Conservation (phyloP, 1,140 invertebrate species). For the Ganaspis sp. region DNA sequence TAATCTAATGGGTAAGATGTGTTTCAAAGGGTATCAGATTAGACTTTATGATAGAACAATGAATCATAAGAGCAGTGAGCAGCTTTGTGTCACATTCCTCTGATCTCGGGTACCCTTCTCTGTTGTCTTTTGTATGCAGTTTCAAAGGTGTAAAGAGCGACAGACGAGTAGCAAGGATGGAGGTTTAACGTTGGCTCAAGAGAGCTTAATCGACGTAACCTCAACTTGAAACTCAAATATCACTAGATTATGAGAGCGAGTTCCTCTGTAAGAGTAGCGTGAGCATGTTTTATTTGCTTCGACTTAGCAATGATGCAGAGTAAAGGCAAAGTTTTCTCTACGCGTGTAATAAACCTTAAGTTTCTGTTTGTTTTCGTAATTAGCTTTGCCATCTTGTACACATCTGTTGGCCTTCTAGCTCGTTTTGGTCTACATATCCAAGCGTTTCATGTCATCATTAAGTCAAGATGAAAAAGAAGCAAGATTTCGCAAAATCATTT, state of each 20-base stretch:
- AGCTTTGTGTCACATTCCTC: neutral
- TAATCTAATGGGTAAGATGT: neutral
- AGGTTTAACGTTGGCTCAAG: neutral
- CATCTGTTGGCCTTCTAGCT: neutral
- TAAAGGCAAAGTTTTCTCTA: neutral
- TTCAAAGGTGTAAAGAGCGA: neutral
- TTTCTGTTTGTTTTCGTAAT: neutral
- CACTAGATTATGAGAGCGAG: neutral
- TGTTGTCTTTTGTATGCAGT: neutral
- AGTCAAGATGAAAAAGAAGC: neutral
- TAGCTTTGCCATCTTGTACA: neutral
- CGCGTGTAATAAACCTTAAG: constrained; percentile 14
- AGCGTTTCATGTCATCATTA: neutral
- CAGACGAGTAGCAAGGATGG: neutral
- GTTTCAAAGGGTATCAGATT: neutral
- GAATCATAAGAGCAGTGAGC: neutral
- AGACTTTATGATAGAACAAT: neutral
- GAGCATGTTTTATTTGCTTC: neutral
- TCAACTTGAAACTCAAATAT: constrained; percentile 15
- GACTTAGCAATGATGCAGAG: neutral
- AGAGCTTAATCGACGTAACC: constrained; percentile 20
- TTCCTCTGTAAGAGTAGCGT: neutral
- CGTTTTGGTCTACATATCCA: neutral
- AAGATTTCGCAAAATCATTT: no score
- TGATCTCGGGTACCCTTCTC: neutral